These are phyloP conservation scores for Psophia crepitans DNA, from an alignment of 2,113 vertebrate genomes.

Conservation along the genomic window DNA sequence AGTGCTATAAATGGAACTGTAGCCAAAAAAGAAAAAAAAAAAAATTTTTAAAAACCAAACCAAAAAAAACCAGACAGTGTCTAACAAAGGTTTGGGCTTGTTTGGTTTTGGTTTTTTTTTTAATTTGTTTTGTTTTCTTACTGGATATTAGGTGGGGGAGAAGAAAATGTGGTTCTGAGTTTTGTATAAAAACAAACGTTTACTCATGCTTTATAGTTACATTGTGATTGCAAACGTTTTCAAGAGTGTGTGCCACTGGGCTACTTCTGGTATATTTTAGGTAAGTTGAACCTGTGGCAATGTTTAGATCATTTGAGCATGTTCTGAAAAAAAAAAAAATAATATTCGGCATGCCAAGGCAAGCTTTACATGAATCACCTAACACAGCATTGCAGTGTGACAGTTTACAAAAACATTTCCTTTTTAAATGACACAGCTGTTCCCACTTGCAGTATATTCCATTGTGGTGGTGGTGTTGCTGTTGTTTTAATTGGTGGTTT, in stretches of 20 bases:
- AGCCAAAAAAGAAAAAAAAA: neutral
- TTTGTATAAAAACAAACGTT: slow-evolving; percentile 70
- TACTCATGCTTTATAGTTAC: slow-evolving; percentile 69
- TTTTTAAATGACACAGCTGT: slow-evolving; percentile 54
- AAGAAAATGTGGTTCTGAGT: slow-evolving; percentile 59
- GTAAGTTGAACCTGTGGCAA: slow-evolving; percentile 56
- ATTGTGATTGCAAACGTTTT: slow-evolving; percentile 68
- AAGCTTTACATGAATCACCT: slow-evolving; percentile 65
- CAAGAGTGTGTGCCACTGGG: slow-evolving; percentile 61
- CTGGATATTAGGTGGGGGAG: neutral
- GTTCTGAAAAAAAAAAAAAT: slow-evolving; percentile 35
- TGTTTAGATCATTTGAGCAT: slow-evolving; percentile 63
- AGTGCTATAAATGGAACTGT: slow-evolving; percentile 12
- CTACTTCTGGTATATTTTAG: slow-evolving; percentile 43
- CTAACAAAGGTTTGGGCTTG: neutral
- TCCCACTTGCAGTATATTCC: slow-evolving; percentile 69
- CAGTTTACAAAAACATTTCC: slow-evolving; percentile 69
- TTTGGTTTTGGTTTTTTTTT: neutral
- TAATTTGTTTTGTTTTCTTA: slow-evolving; percentile 36
- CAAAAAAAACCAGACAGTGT: neutral
- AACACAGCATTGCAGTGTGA: slow-evolving; percentile 63
- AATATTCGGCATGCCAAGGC: slow-evolving; percentile 48
- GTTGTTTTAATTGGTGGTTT: slow-evolving; percentile 68
- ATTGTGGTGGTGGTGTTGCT: neutral
- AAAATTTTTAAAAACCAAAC: neutral